Percentiles rank a stretch among this genome's conserved stretches.
These are phyloP conservation scores for Xiphias gladius DNA, from an alignment of 2,113 vertebrate genomes.

Conservation along the genomic window DNA sequence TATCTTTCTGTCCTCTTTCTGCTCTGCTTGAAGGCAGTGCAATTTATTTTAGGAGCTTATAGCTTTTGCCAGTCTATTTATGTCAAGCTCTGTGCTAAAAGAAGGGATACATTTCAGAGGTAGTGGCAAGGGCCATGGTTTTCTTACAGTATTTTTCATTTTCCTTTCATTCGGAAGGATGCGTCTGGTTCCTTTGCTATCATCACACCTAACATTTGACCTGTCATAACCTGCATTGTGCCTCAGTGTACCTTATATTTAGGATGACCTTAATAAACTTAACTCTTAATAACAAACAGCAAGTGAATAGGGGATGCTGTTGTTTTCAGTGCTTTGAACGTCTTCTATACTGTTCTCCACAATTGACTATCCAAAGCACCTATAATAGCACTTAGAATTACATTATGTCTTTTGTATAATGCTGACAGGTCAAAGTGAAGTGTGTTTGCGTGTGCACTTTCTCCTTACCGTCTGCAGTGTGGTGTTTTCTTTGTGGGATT, in stretches of 20 bases:
- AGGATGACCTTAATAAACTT: neutral
- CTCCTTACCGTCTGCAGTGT: slow-evolving; percentile 48
- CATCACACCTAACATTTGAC: slow-evolving; percentile 67
- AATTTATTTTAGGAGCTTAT: slow-evolving; percentile 35
- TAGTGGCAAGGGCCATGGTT: slow-evolving; percentile 54
- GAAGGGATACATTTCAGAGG: slow-evolving; percentile 55
- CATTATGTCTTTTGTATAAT: neutral
- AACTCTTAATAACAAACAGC: slow-evolving; percentile 21
- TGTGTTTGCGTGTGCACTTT: slow-evolving; percentile 53
- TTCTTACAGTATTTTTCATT: slow-evolving; percentile 30
- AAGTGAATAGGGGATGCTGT: neutral
- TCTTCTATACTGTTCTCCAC: neutral
- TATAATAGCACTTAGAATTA: slow-evolving; percentile 31
- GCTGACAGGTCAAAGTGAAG: slow-evolving; percentile 68
- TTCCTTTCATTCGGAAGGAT: slow-evolving; percentile 34
- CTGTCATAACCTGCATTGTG: slow-evolving; percentile 42
- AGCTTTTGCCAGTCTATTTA: slow-evolving; percentile 43
- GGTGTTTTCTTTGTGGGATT: slow-evolving; percentile 54
- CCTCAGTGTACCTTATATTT: slow-evolving; percentile 39
- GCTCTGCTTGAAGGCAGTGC: neutral
- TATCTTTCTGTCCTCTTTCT: slow-evolving; percentile 33
- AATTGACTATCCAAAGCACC: slow-evolving; percentile 25
- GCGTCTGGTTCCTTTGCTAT: slow-evolving; percentile 41
- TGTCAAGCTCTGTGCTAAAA: slow-evolving; percentile 30
- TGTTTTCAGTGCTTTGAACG: neutral